phyloP scores from a whole-genome alignment of 2,113 vertebrate genomes.

The Silurus meridionalis region DNA sequence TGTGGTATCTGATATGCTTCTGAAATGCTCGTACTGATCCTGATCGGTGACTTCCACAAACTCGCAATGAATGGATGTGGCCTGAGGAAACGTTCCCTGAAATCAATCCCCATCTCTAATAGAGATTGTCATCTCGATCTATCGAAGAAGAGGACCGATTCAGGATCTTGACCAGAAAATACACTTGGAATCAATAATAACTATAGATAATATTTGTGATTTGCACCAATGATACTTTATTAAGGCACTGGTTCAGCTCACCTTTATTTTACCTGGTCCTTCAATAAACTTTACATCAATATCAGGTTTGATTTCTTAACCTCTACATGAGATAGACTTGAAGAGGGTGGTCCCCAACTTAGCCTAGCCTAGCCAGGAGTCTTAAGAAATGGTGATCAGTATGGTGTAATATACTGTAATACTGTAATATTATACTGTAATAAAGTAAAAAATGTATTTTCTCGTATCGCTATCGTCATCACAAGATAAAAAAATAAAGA shows the following conservation, averaged over 20 bases:
- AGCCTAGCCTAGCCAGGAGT: too few relatives aligned
- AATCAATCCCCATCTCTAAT: constrained; percentile 5
- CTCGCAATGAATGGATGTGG: constrained; percentile 9
- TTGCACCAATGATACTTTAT: not conserved
- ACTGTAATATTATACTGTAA: too few relatives aligned
- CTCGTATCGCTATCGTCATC: too few relatives aligned
- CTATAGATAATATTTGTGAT: not conserved
- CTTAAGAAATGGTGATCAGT: too few relatives aligned
- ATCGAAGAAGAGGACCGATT: not conserved
- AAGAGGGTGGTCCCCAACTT: too few relatives aligned
- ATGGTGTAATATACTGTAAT: too few relatives aligned
- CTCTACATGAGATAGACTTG: not conserved
- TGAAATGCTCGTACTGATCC: constrained; percentile 11
- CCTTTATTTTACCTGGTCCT: not conserved
- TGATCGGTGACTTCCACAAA: not conserved
- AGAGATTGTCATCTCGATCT: not conserved
- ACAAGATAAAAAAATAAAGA: too few relatives aligned
- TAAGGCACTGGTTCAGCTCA: too few relatives aligned
- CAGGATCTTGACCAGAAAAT: not conserved
- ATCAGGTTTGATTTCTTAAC: not conserved
- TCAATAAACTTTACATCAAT: not conserved
- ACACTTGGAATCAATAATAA: not conserved
- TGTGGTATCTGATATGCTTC: not conserved
- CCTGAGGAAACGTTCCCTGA: not conserved
- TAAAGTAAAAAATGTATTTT: too few relatives aligned